A percentile compares a stretch with the other conserved stretches of the same genome.
Evolutionary conservation across 2,797 vertebrate species (phyloP).

Genomic region (Poecilia picta): DNA sequence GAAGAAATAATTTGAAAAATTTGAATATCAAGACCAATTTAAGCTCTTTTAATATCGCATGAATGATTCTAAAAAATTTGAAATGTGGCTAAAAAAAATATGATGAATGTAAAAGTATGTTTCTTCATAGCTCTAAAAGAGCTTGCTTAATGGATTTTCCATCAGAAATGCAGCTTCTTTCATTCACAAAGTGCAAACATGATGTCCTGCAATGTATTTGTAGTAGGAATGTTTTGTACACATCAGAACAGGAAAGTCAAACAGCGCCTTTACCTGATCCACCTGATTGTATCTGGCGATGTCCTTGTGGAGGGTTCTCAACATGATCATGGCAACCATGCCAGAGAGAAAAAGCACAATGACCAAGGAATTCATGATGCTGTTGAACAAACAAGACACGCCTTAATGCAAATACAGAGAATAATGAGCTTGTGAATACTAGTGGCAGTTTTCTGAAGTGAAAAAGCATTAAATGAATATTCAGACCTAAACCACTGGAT

Average conservation of each 20-base stretch:
- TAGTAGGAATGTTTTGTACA: neutral
- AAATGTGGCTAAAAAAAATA: neutral
- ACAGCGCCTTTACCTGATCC: constrained; percentile 78
- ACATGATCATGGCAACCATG: constrained; percentile 92
- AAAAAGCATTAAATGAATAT: neutral
- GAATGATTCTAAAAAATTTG: neutral
- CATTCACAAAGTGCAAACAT: neutral
- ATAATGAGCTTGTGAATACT: neutral
- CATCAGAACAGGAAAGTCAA: constrained; percentile 4
- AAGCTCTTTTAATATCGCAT: neutral
- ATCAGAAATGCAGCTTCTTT: neutral
- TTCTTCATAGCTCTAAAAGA: neutral
- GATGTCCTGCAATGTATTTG: neutral
- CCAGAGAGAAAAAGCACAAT: constrained; percentile 92
- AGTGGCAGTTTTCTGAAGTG: neutral
- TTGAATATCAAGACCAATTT: neutral
- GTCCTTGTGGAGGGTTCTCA: constrained; percentile 91
- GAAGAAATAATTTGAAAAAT: neutral
- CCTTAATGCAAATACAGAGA: neutral
- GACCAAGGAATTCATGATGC: constrained; percentile 93
- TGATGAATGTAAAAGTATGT: neutral
- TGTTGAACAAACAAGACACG: constrained; percentile 52
- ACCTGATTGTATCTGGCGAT: constrained; percentile 93
- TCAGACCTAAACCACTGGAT: constrained; percentile 94
- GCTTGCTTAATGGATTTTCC: neutral